Conservation (phyloP, 2,113 vertebrate genomes). For the Ursus arctos region DNA sequence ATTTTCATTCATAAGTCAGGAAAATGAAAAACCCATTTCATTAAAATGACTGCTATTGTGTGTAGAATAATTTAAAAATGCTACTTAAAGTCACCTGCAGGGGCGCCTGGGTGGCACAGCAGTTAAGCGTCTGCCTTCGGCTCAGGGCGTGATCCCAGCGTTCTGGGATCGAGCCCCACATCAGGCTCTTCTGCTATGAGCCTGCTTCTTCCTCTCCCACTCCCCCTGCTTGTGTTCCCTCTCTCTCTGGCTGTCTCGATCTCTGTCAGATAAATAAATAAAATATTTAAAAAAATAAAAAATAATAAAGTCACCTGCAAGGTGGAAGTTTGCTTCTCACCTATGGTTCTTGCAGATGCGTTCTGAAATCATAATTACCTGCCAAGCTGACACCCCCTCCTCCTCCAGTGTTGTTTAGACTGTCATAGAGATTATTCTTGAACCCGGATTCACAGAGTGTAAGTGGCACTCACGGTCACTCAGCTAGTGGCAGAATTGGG, state of each 20-base stretch:
- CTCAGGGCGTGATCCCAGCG: no score
- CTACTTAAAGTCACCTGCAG: not conserved
- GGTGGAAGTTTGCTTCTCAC: not conserved
- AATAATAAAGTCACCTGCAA: not conserved
- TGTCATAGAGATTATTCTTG: conserved; percentile 50
- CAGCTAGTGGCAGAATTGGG: not conserved
- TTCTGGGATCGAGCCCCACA: no score
- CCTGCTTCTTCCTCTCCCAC: no score
- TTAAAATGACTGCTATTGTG: not conserved
- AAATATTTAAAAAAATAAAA: no score
- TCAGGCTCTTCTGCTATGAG: no score
- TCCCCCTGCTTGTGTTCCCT: no score
- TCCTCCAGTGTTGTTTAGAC: not conserved
- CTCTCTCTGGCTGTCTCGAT: no score
- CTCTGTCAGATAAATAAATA: no score
- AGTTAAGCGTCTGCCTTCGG: no score
- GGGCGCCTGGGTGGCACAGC: no score
- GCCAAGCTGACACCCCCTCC: not conserved
- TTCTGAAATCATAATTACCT: not conserved
- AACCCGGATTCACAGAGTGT: not conserved
- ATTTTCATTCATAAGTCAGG: conserved; percentile 24
- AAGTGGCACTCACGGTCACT: not conserved
- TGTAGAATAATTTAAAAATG: conserved; percentile 14
- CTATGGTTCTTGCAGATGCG: not conserved
- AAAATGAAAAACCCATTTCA: conserved; percentile 31